Evolutionary conservation across 1,140 invertebrate genomes (phyloP), one percentile per base, ranked within the genome.

Genomic region (Triops cancriformis): DNA sequence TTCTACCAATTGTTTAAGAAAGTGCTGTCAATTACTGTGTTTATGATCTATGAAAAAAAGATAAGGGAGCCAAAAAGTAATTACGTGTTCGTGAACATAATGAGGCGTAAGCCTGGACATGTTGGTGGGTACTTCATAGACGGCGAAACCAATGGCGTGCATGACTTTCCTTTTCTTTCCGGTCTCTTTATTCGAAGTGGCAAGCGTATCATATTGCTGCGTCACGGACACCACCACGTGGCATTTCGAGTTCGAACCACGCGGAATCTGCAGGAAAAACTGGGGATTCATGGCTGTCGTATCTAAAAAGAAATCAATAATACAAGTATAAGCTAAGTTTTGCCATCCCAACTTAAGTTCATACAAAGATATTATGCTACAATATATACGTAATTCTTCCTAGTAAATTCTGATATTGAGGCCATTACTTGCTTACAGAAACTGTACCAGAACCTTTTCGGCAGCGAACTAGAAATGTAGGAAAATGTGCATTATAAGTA

Each of bases 161-260:
- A 89, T 79, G 76, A 74, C 73, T 72, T 80, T 82, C 76, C 78
- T 80, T 73, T 73, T 79, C 77, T 79, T 80, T 37, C 31, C 31
- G 73, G 76, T 73, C 72, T 80, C 80, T 85, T 85, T 77, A 41
- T 73, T 77, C 42, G 26, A 74, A 9, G 79, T 80, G 28, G 85
- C 82, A 77, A 84, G 84, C 5, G 87, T 87, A 81, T 88, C 87
- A 82, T 91, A 91, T 80, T 88, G 86, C 84, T 91, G 91, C n/a
- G 89, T 89, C n/a, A 92, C 88, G 10, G 90, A 90, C 23, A 91
- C 89, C 41, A 92, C 90, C 26, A 91, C 89, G 84, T 91, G 90
- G 81, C 90, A 91, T 85, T 91, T 91, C 80, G 86, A 86, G 72
- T 83, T 84, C 23, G 87, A 86, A 64, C 78, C 76, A 74, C 88